Conservation (phyloP, 2,797 vertebrate genomes). For the Eupleurogrammus muticus region DNA sequence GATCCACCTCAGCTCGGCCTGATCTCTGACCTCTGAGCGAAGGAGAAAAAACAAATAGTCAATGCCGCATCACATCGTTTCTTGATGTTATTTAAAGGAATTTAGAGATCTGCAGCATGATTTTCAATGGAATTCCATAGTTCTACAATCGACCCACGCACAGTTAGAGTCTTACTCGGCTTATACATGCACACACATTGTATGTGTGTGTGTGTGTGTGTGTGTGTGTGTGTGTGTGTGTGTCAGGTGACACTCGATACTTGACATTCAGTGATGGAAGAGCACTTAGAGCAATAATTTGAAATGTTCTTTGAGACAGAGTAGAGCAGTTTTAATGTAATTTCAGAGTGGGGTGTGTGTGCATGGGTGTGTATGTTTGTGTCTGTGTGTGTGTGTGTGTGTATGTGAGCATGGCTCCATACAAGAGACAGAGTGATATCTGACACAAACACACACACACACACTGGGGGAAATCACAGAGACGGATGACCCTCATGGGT, state of each 20-base stretch:
- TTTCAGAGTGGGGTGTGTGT: conserved; percentile 24
- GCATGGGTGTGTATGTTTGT: conserved; percentile 4
- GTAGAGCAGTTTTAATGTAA: conserved; percentile 89
- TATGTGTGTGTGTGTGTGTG: conserved; percentile 6
- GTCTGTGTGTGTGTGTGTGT: conserved; percentile 16
- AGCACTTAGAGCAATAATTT: conserved; percentile 91
- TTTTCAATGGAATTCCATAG: conserved; percentile 34
- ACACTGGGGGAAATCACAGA: conserved; percentile 95
- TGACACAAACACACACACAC: conserved; percentile 61
- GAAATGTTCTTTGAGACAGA: conserved; percentile 92
- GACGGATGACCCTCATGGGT: conserved; percentile 97
- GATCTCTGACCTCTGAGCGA: conserved; percentile 38
- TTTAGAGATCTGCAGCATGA: conserved; percentile 34
- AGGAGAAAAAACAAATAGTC: conserved; percentile 23
- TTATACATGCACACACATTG: conserved; percentile 3
- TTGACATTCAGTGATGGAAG: conserved; percentile 77
- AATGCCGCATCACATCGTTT: conserved; percentile 28
- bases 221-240: conserved; percentile 8
- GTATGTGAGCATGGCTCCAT: not conserved
- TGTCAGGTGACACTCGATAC: conserved; percentile 42
- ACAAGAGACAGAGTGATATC: conserved; percentile 15
- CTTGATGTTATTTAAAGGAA: conserved; percentile 44
- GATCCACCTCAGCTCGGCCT: not conserved
- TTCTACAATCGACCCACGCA: conserved; percentile 27
- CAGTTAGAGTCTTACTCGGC: conserved; percentile 12